phyloP scores from a whole-genome alignment of 1,140 invertebrate species.

The Stenopsyche tienmushanensis region DNA sequence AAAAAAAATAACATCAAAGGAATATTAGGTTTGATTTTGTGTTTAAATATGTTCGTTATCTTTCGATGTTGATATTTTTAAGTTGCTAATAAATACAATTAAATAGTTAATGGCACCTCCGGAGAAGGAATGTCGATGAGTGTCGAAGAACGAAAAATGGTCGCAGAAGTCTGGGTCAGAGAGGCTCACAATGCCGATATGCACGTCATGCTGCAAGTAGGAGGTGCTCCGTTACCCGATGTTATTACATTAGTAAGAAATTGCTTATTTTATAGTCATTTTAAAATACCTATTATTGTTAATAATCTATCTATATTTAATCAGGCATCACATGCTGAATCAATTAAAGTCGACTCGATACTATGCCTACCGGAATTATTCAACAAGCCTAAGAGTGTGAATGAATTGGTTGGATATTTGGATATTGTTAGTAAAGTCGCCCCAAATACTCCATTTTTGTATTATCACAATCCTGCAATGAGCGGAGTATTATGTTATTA shows the following conservation, averaged over 20 bases:
- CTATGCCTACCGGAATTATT: constrained; percentile 78
- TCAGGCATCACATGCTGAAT: constrained; percentile 73
- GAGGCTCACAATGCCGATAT: constrained; percentile 57
- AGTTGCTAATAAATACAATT: constrained; percentile 43
- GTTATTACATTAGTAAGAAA: constrained; percentile 67
- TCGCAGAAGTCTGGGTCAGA: constrained; percentile 68
- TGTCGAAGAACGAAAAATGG: constrained; percentile 67
- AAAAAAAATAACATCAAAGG: constrained; percentile 59
- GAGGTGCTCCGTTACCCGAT: constrained; percentile 70
- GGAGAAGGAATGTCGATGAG: constrained; percentile 75
- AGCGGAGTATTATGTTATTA: constrained; percentile 69
- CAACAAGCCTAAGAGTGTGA: constrained; percentile 65
- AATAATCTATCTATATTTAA: not conserved
- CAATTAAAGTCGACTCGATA: constrained; percentile 67
- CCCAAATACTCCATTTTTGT: constrained; percentile 75
- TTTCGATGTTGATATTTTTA: constrained; percentile 17
- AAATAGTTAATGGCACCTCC: constrained; percentile 74
- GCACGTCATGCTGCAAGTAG: constrained; percentile 77
- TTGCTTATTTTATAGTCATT: not conserved
- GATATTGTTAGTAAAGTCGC: constrained; percentile 66
- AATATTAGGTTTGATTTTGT: constrained; percentile 61
- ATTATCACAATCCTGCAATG: constrained; percentile 77
- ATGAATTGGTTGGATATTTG: constrained; percentile 71
- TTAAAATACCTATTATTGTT: not conserved
- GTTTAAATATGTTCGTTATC: constrained; percentile 34